Conservation (phyloP, 2,797 vertebrate species). For the Alfaro cultratus region DNA sequence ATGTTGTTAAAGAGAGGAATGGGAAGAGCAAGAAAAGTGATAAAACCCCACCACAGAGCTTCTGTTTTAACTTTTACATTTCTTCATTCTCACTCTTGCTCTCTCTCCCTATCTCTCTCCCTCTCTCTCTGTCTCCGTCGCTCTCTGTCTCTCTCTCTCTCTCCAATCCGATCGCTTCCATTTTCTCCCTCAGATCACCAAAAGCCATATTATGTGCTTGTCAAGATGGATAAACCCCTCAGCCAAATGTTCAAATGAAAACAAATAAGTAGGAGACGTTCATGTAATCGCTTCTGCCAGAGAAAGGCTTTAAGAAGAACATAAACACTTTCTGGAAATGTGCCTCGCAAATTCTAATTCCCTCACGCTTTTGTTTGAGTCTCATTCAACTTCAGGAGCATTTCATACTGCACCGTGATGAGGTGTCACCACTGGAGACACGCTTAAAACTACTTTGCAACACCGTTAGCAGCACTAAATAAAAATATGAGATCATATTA, state of each 20-base stretch:
- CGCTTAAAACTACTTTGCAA: constrained; percentile 80
- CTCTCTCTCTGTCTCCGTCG: constrained; percentile 58
- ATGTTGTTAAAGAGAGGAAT: constrained; percentile 73
- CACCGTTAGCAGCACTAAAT: constrained; percentile 69
- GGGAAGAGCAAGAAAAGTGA: constrained; percentile 73
- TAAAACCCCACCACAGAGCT: constrained; percentile 72
- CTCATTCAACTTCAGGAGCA: constrained; percentile 84
- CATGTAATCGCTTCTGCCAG: constrained; percentile 86
- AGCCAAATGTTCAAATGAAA: constrained; percentile 83
- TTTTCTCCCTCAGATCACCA: constrained; percentile 76
- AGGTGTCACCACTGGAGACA: constrained; percentile 80
- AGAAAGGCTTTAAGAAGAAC: constrained; percentile 84
- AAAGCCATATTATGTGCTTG: constrained; percentile 85
- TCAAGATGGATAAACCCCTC: constrained; percentile 84
- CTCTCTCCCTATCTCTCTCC: constrained; percentile 64
- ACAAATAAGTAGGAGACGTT: constrained; percentile 84
- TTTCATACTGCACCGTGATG: constrained; percentile 79
- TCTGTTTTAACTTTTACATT: constrained; percentile 80
- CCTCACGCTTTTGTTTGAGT: constrained; percentile 81
- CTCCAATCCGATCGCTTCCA: constrained; percentile 68
- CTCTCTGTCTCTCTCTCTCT: constrained; percentile 64
- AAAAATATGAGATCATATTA: constrained; percentile 77
- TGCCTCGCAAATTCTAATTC: constrained; percentile 82
- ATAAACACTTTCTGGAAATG: constrained; percentile 84
- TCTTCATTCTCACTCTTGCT: constrained; percentile 69